Conservation (phyloP, 2,113 vertebrate species). For the Mirza zaza region DNA sequence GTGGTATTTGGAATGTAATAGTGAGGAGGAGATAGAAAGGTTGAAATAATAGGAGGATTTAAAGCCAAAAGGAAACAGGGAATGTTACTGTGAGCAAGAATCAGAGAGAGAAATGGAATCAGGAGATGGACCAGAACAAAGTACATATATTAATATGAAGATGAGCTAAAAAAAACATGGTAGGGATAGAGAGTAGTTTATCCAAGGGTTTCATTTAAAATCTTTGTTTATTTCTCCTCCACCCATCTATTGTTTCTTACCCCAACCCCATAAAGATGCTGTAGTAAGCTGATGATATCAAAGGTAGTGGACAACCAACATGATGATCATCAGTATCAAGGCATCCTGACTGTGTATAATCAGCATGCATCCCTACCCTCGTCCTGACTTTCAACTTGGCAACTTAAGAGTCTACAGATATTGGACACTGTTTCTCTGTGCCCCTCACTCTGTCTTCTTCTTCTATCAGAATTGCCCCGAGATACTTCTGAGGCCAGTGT, state of each 20-base stretch:
- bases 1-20: not conserved
- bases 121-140: not conserved
- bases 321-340: too few relatives aligned
- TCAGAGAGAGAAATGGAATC: not conserved
- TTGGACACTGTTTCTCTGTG: rapidly evolving
- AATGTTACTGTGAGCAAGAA: not conserved
- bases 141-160: not conserved
- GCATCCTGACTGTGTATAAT: too few relatives aligned
- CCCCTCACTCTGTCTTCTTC: rapidly evolving
- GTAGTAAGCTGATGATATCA: too few relatives aligned
- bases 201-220: not conserved
- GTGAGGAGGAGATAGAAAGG: not conserved
- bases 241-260: not conserved
- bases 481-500: not conserved
- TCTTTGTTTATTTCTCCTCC: not conserved
- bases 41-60: not conserved
- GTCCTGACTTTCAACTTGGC: not conserved
- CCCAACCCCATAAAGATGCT: not conserved
- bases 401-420: not conserved
- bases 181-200: not conserved
- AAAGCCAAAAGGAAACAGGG: not conserved
- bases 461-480: not conserved
- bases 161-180: not conserved
- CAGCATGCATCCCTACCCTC: rapidly evolving
- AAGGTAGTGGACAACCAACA: too few relatives aligned